These are phyloP conservation scores for Pelusios castaneus DNA, from an alignment of 2,113 vertebrate genomes.

Conservation along the genomic window DNA sequence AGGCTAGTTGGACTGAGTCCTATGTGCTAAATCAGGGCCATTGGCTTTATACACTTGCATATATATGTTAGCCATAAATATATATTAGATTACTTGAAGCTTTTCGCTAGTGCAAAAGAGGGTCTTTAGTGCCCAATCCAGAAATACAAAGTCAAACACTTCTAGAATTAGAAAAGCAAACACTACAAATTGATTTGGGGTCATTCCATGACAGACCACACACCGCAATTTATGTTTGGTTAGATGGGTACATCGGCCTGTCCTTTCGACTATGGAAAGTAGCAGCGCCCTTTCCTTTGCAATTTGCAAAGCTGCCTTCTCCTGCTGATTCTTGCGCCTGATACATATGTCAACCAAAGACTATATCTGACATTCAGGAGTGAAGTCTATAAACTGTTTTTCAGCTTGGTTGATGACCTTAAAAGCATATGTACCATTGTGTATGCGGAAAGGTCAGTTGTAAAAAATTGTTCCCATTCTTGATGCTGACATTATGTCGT, in stretches of 20 bases:
- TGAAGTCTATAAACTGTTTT: constrained; percentile 52
- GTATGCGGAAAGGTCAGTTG: constrained; percentile 68
- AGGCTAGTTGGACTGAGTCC: neutral
- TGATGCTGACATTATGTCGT: constrained; percentile 35
- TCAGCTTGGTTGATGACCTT: constrained; percentile 64
- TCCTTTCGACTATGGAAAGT: neutral
- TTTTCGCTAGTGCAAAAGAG: neutral
- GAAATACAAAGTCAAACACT: neutral
- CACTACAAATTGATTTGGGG: accelerated
- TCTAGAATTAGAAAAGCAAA: neutral
- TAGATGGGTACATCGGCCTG: neutral
- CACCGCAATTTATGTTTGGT: neutral
- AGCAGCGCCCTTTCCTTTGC: neutral
- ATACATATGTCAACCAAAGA: neutral
- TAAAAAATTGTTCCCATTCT: constrained; percentile 23
- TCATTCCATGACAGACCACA: neutral
- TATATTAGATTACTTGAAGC: neutral
- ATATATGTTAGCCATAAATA: neutral
- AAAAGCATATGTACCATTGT: constrained; percentile 50
- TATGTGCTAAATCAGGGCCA: neutral
- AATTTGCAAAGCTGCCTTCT: neutral
- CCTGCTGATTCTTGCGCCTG: neutral
- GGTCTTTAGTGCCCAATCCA: neutral
- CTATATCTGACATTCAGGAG: constrained; percentile 36
- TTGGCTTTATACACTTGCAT: neutral